Evolutionary conservation across 2,113 vertebrate genomes (phyloP).

Genomic region (Centropristis striata): DNA sequence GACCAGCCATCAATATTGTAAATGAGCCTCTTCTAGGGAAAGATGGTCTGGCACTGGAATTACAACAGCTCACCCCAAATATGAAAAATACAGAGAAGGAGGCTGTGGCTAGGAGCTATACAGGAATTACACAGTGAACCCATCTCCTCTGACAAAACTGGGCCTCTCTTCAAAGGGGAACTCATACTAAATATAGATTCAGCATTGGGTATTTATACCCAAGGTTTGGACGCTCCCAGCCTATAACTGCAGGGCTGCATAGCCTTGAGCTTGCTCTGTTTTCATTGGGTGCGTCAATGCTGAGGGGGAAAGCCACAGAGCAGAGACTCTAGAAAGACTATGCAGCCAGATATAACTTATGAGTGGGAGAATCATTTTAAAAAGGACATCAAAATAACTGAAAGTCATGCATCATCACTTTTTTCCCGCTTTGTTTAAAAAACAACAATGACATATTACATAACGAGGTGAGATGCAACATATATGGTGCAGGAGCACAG

Average conservation of each 20-base stretch:
- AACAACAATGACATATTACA: slow-evolving; percentile 24
- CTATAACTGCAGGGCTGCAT: slow-evolving; percentile 78
- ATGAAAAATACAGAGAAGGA: slow-evolving; percentile 78
- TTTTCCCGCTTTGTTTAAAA: neutral
- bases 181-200: slow-evolving; percentile 74
- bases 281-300: slow-evolving; percentile 71
- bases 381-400: slow-evolving; percentile 27
- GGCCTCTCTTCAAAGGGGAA: slow-evolving; percentile 72
- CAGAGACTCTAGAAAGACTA: slow-evolving; percentile 34
- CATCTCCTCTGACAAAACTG: slow-evolving; percentile 72
- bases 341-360: slow-evolving; percentile 53
- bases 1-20: slow-evolving; percentile 84
- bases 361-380: slow-evolving; percentile 36
- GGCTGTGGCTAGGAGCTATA: slow-evolving; percentile 69
- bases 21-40: slow-evolving; percentile 79
- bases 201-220: slow-evolving; percentile 78
- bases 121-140: slow-evolving; percentile 69
- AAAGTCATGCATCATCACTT: slow-evolving; percentile 30
- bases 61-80: slow-evolving; percentile 76
- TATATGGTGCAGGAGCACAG: slow-evolving; percentile 15
- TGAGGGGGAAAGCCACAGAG: slow-evolving; percentile 66
- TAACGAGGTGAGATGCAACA: slow-evolving; percentile 43
- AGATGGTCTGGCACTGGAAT: slow-evolving; percentile 70
- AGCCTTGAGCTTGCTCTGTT: slow-evolving; percentile 75
- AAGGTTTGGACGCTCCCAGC: slow-evolving; percentile 75